Percentiles rank a stretch among this genome's conserved stretches.
Evolutionary conservation across 1,140 invertebrate genomes (phyloP).

Genomic region (Hylaeus anthracinus): DNA sequence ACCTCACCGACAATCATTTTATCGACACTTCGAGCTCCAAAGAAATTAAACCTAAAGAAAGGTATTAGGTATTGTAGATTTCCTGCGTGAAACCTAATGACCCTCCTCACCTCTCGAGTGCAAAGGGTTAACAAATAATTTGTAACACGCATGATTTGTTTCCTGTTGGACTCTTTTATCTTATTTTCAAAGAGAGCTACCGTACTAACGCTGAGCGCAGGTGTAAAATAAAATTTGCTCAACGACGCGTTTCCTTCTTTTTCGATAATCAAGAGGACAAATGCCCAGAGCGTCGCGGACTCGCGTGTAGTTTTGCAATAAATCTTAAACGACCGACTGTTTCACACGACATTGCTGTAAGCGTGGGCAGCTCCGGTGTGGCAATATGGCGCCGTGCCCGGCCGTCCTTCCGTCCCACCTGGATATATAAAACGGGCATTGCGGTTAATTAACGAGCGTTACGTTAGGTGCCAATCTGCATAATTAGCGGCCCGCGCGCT

Average conservation of each 20-base stretch:
- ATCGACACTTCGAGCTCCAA: too few relatives aligned
- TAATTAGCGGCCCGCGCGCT: slow-evolving; percentile 67
- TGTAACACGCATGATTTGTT: too few relatives aligned
- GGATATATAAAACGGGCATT: slow-evolving; percentile 67
- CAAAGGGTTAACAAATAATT: too few relatives aligned
- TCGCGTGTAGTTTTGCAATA: slow-evolving; percentile 35
- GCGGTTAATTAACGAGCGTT: slow-evolving; percentile 73
- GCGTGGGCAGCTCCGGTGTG: slow-evolving; percentile 51
- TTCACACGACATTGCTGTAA: slow-evolving; percentile 43
- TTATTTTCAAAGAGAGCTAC: too few relatives aligned
- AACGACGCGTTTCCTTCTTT: background rate
- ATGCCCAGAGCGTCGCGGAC: background rate
- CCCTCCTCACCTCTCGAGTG: too few relatives aligned
- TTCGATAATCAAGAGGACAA: background rate
- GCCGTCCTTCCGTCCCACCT: slow-evolving; percentile 66
- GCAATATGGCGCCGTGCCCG: slow-evolving; percentile 64
- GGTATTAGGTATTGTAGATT: too few relatives aligned
- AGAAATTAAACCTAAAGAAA: too few relatives aligned
- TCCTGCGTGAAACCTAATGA: too few relatives aligned
- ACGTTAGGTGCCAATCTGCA: slow-evolving; percentile 73
- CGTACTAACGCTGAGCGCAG: too few relatives aligned
- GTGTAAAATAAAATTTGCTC: background rate
- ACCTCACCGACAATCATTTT: too few relatives aligned
- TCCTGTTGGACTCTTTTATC: too few relatives aligned
- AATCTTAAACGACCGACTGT: slow-evolving; percentile 34